A percentile compares a stretch with the other conserved stretches of the same genome.
These are phyloP conservation scores for Alligator sinensis DNA, from an alignment of 2,113 vertebrate genomes.

Conservation along the genomic window DNA sequence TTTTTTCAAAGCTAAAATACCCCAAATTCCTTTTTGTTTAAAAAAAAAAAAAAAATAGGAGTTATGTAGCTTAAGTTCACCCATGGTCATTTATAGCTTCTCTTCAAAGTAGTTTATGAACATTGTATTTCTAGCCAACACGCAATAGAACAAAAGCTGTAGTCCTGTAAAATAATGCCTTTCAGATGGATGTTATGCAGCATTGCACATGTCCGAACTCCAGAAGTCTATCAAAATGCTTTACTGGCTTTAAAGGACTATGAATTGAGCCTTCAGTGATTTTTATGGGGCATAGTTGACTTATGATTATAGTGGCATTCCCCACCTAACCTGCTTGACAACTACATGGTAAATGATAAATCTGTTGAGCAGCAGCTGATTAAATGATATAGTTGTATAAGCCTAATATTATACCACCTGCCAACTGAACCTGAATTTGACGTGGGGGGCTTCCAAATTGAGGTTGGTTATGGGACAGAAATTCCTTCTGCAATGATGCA, in stretches of 20 bases:
- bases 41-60: background rate
- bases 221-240: background rate
- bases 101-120: too few relatives aligned
- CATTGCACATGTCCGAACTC: background rate
- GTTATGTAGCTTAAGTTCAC: too few relatives aligned
- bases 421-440: too few relatives aligned
- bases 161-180: background rate
- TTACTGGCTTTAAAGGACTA: background rate
- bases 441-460: too few relatives aligned
- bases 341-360: background rate
- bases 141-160: background rate
- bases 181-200: background rate
- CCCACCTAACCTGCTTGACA: background rate
- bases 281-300: background rate
- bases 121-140: background rate
- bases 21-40: background rate
- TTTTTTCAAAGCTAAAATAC: background rate
- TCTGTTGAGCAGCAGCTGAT: background rate
- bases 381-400: background rate
- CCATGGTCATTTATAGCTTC: too few relatives aligned
- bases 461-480: too few relatives aligned
- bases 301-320: background rate
- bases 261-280: background rate
- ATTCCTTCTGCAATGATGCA: background rate
- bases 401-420: too few relatives aligned